These are phyloP conservation scores for Hystrix brachyura DNA, from an alignment of 2,113 vertebrate species.

Conservation along the genomic window DNA sequence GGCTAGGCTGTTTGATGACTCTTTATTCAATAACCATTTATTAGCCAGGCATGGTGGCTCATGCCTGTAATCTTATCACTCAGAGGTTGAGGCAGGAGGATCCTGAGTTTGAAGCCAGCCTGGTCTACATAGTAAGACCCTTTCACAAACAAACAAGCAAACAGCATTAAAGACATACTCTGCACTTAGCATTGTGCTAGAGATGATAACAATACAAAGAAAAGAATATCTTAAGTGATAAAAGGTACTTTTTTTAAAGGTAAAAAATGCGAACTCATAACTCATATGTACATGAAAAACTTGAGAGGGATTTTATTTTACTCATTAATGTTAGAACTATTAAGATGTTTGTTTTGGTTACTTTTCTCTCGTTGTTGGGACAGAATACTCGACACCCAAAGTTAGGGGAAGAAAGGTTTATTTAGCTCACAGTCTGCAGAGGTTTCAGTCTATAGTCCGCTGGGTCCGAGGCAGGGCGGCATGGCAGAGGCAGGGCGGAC, in stretches of 20 bases:
- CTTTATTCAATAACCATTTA: background rate
- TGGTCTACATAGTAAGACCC: background rate
- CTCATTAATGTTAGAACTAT: background rate
- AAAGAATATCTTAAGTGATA: background rate
- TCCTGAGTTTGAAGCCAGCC: background rate
- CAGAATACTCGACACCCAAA: too few species aligned
- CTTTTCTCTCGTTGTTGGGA: too few species aligned
- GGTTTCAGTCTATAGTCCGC: too few species aligned
- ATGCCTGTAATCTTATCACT: background rate
- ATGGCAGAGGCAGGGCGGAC: too few species aligned
- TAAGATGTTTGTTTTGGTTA: background rate
- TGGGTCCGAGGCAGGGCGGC: too few species aligned
- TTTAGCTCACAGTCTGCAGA: too few species aligned
- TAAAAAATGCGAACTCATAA: background rate
- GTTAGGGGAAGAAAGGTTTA: too few species aligned
- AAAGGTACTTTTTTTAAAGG: background rate
- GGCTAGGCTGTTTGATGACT: background rate
- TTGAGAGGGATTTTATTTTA: background rate
- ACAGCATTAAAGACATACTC: background rate
- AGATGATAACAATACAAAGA: conserved; percentile 8
- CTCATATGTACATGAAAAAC: background rate
- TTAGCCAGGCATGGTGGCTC: background rate
- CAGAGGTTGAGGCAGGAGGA: background rate
- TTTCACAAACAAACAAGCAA: background rate
- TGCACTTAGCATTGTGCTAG: background rate